These are phyloP conservation scores for Drosophila pectinifera DNA, from an alignment of 1,140 invertebrate genomes.

Conservation along the genomic window DNA sequence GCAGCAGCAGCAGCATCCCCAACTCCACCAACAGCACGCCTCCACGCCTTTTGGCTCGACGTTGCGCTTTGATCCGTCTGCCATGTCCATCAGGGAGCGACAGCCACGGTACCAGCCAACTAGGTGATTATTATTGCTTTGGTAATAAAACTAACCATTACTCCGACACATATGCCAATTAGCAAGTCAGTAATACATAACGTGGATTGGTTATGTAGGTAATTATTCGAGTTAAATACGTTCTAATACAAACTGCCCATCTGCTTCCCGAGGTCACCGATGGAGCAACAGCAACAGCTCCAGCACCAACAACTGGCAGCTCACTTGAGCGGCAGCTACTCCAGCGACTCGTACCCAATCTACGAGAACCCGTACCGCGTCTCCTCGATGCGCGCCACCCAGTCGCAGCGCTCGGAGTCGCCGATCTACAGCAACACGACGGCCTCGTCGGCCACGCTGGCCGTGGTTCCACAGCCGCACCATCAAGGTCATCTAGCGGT, in stretches of 20 bases:
- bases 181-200: not conserved
- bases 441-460: constrained; percentile 60
- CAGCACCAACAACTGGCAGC: constrained; percentile 47
- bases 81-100: constrained; percentile 54
- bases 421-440: constrained; percentile 84
- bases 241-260: not conserved
- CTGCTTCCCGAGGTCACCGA: constrained; percentile 37
- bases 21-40: constrained; percentile 49
- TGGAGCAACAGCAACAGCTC: constrained; percentile 56
- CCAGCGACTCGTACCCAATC: constrained; percentile 78
- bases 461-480: constrained; percentile 32
- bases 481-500: constrained; percentile 52
- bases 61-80: constrained; percentile 46
- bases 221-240: not conserved
- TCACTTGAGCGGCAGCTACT: constrained; percentile 70
- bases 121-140: constrained; percentile 32
- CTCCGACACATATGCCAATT: not conserved
- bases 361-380: constrained; percentile 83
- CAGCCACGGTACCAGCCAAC: constrained; percentile 58
- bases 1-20: constrained; percentile 56
- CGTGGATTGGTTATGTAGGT: not conserved
- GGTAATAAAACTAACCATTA: too few species aligned
- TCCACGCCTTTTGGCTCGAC: constrained; percentile 51
- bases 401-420: constrained; percentile 81
- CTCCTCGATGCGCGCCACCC: constrained; percentile 73